Evolutionary conservation across 2,888 invertebrate genomes (phyloP).

Genomic region (Cephus runcator): DNA sequence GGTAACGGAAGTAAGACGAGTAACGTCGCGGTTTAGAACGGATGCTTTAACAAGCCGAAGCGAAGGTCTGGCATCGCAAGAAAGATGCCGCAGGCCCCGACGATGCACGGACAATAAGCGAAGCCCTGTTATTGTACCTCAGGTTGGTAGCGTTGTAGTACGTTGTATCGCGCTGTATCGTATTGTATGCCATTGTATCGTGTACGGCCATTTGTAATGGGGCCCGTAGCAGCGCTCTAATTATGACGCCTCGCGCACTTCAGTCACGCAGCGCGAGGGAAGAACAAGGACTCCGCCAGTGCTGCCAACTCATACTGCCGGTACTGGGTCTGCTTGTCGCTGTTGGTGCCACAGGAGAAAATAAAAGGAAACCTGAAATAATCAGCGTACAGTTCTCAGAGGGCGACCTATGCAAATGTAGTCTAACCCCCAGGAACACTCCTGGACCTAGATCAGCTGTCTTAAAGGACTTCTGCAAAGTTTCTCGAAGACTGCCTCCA

Average conservation of each 20-base stretch:
- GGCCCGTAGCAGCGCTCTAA: background rate
- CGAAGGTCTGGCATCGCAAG: background rate
- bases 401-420: background rate
- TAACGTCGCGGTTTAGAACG: background rate
- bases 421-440: background rate
- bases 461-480: background rate
- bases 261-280: background rate
- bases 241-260: background rate
- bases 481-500: background rate
- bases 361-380: background rate
- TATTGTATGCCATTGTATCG: background rate
- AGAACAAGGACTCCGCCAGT: background rate
- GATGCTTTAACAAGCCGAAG: background rate
- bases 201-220: background rate
- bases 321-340: background rate
- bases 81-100: background rate
- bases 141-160: background rate
- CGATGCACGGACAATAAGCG: background rate
- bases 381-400: background rate
- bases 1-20: background rate
- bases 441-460: background rate
- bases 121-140: background rate
- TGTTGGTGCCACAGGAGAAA: background rate
- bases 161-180: background rate
- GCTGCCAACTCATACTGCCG: background rate